Evolutionary conservation across 2,113 vertebrate genomes (phyloP).

Genomic region (Siphamia tubifer): DNA sequence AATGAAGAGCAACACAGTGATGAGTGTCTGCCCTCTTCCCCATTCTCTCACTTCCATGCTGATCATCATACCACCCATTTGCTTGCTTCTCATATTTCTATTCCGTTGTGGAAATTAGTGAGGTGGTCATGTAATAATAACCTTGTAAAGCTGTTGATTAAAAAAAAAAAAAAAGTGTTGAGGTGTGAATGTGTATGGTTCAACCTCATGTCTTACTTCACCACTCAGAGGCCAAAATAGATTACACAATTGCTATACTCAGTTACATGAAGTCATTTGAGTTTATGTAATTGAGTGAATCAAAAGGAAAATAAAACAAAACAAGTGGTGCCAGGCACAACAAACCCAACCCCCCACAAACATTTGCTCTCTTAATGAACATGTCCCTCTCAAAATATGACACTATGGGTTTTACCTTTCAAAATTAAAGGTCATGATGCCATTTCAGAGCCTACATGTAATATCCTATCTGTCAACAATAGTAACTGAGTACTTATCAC

Average conservation of each 20-base stretch:
- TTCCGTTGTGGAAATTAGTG: constrained; percentile 38
- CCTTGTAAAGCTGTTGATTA: not conserved
- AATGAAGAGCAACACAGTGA: constrained; percentile 23
- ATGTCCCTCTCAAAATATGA: too few species aligned
- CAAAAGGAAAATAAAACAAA: too few species aligned
- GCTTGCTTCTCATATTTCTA: constrained; percentile 34
- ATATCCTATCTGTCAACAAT: too few species aligned
- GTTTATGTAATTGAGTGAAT: too few species aligned
- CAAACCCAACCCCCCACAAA: too few species aligned
- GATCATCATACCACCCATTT: constrained; percentile 38
- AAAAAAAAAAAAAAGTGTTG: not conserved
- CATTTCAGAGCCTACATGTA: too few species aligned
- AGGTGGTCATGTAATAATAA: constrained; percentile 11
- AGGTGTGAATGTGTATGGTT: not conserved
- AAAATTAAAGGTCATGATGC: too few species aligned
- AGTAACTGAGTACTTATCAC: too few species aligned
- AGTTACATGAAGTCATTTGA: not conserved
- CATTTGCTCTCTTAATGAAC: too few species aligned
- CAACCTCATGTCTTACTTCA: not conserved
- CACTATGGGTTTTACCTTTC: too few species aligned
- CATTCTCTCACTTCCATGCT: constrained; percentile 13
- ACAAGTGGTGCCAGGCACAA: too few species aligned
- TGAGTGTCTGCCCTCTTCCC: constrained; percentile 32
- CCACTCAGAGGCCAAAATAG: constrained; percentile 6
- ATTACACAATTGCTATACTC: not conserved